These are phyloP conservation scores for Gonatopus flavifemur DNA, from an alignment of 1,140 invertebrate genomes.

Conservation along the genomic window DNA sequence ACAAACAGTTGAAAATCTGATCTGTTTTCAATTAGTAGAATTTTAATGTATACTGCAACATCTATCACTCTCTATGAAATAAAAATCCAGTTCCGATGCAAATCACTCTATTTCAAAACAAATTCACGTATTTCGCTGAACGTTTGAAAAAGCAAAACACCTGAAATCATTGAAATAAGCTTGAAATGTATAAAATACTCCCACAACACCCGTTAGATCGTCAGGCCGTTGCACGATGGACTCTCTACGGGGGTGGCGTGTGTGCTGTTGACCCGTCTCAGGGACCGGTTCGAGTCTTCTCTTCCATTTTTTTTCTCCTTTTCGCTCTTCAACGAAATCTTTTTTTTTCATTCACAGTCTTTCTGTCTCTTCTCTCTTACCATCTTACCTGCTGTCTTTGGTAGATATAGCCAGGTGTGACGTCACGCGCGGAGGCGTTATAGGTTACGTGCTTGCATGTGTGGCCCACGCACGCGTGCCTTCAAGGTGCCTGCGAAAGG, in stretches of 20 bases:
- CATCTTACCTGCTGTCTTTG: no score
- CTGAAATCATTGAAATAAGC: no score
- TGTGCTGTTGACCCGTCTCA: constrained; percentile 44
- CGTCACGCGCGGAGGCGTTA: constrained; percentile 48
- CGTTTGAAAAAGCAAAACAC: no score
- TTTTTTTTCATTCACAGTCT: constrained; percentile 5
- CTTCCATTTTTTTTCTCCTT: constrained; percentile 16
- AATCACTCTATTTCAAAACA: no score
- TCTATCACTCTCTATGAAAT: no score
- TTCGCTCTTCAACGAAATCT: not conserved
- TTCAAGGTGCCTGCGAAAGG: no score
- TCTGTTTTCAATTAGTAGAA: no score
- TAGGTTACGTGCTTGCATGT: not conserved
- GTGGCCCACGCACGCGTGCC: constrained; percentile 9
- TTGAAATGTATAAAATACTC: no score
- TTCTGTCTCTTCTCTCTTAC: not conserved
- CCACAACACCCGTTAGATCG: constrained; percentile 37
- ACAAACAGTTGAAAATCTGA: no score
- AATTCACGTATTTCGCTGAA: no score
- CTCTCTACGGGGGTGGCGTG: constrained; percentile 38
- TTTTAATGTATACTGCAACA: no score
- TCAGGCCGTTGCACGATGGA: constrained; percentile 27
- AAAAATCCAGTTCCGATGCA: no score
- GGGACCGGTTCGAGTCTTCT: constrained; percentile 43
- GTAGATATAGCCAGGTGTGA: constrained; percentile 36